These are phyloP conservation scores for Menura novaehollandiae DNA, from an alignment of 2,113 vertebrate genomes.

Conservation along the genomic window DNA sequence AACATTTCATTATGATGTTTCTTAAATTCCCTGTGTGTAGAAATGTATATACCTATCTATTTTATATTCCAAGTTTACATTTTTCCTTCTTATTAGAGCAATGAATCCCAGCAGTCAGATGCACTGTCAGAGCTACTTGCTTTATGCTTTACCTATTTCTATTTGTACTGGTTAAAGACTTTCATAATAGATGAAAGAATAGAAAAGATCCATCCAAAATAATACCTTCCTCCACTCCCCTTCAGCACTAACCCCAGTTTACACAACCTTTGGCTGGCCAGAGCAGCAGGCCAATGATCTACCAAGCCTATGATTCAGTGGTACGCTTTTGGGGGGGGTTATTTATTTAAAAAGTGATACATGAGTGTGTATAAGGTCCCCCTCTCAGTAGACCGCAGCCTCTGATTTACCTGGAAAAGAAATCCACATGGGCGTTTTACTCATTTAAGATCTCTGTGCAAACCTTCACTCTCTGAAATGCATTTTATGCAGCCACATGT, in stretches of 20 bases:
- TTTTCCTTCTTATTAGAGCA: neutral
- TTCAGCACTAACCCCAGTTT: neutral
- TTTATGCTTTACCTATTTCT: neutral
- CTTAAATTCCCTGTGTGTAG: neutral
- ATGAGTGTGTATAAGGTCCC: neutral
- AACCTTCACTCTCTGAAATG: neutral
- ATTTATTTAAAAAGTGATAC: neutral
- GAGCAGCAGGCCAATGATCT: neutral
- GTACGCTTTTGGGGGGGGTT: neutral
- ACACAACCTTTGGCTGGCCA: accelerated
- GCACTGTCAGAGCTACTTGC: neutral
- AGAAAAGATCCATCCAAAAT: neutral
- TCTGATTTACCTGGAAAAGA: neutral
- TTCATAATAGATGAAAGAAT: neutral
- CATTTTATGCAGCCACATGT: neutral
- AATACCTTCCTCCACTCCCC: accelerated
- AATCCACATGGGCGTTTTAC: neutral
- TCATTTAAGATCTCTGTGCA: neutral
- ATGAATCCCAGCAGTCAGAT: neutral
- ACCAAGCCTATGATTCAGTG: neutral
- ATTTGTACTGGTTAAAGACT: neutral
- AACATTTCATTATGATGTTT: neutral
- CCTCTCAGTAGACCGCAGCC: neutral
- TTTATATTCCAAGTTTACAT: neutral
- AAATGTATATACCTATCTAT: neutral